These are phyloP conservation scores for Lepidotrigona ventralis DNA, from an alignment of 1,140 invertebrate species.

Conservation along the genomic window DNA sequence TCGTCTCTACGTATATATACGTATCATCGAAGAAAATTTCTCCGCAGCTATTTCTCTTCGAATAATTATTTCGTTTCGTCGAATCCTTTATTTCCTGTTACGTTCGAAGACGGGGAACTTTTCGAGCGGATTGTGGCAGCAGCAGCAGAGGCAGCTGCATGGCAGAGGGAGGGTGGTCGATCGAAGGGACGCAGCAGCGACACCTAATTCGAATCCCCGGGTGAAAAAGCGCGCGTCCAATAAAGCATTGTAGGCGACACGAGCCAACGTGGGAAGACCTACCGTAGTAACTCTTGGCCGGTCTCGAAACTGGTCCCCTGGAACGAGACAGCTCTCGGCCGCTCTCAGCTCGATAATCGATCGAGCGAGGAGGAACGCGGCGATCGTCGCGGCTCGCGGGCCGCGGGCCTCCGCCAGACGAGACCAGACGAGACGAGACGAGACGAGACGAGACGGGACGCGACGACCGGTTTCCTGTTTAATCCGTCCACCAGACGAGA, in stretches of 20 bases:
- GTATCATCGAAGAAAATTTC: neutral
- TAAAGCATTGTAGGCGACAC: neutral
- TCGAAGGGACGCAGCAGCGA: no score
- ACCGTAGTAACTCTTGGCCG: neutral
- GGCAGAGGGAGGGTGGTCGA: no score
- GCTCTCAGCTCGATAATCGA: conserved; percentile 13
- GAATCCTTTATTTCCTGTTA: no score
- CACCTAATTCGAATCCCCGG: no score
- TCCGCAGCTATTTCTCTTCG: no score
- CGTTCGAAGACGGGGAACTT: no score
- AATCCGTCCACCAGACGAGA: conserved; percentile 7
- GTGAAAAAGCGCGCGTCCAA: neutral
- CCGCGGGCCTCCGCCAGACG: neutral
- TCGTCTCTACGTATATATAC: no score
- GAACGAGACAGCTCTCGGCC: neutral
- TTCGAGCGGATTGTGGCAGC: no score
- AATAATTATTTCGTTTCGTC: no score
- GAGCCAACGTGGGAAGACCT: neutral
- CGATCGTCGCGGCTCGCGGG: conserved; percentile 9
- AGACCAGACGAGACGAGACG: no score
- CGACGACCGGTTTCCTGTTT: conserved; percentile 3
- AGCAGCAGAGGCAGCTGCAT: no score
- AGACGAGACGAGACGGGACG: no score
- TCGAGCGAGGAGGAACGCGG: conserved; percentile 13
- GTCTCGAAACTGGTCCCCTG: conserved; percentile 9